Base-by-base conservation (phyloP, 2,888 invertebrate genomes). In the Polia nebulosa region DNA sequence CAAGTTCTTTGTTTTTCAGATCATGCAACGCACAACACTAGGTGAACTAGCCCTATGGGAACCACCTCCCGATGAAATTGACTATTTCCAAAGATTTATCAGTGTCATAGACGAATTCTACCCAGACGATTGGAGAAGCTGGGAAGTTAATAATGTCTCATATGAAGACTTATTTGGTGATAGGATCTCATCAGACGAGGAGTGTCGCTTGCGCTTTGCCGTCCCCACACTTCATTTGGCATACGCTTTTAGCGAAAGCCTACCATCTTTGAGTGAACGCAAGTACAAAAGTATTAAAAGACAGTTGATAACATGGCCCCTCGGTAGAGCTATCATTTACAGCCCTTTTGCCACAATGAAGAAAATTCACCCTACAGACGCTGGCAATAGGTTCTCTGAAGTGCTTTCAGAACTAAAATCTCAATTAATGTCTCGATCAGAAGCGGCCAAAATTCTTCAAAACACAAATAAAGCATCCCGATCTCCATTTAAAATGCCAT, bases 101-200 rank as follows among this genome's bases (percentile, higher is more conserved):
- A 44, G 15, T 25, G n/a, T 62, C 32, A 63, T 63, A 11, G 63
- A 63, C 4, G 41, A 66, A 52, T 52, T 52, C 44, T 66, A 66
- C 22, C 66, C 71, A 45, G 69, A 69, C 11, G 66, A 66, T 22
- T 66, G 66, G 66, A 44, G 67, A 27, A 62, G 32, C 36, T 75
- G 76, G 76, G 71, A 57, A 25, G 75, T 77, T 3, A 75, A 67
- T 17, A 49, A 60, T 6, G 45, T 61, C 17, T 44, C 70, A 2
- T 75, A 64, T 32, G 63, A 75, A 39, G 74, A 77, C 45, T 34
- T 77, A 7, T 77, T 77, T 34, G 76, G 76, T 15, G 66, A 70
- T 47, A 61, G 60, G 11, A 75, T 75, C 25, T 57, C 71, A 0
- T 67, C 75, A 7, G 76, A 77, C 32, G 60, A 63, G 1, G 76